Evolutionary conservation across 2,113 vertebrate species (phyloP).

Genomic region (Alligator sinensis): DNA sequence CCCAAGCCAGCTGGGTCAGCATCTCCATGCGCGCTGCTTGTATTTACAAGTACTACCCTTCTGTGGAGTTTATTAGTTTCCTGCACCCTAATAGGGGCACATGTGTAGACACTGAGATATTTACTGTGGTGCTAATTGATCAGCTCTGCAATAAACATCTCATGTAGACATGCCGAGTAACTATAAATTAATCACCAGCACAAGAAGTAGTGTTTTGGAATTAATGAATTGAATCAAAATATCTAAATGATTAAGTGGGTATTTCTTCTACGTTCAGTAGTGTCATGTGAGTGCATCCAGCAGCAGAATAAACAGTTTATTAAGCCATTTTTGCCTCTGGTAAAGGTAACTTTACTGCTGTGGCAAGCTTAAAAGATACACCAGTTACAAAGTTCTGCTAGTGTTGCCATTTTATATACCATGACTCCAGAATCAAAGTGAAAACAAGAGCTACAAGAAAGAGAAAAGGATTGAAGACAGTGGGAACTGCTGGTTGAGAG

Average conservation of each 20-base stretch:
- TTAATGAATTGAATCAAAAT: constrained; percentile 9
- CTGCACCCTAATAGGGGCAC: no score
- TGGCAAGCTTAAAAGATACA: constrained; percentile 39
- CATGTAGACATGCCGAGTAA: no score
- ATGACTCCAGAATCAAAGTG: constrained; percentile 2
- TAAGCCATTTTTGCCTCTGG: constrained; percentile 41
- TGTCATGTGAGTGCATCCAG: not conserved
- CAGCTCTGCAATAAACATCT: no score
- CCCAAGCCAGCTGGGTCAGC: no score
- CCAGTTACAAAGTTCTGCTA: constrained; percentile 31
- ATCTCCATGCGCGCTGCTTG: no score
- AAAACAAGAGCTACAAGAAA: not conserved
- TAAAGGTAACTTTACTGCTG: constrained; percentile 38
- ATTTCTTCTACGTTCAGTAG: not conserved
- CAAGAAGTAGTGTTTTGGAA: not conserved
- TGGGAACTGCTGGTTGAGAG: constrained; percentile 30
- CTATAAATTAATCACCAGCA: not conserved
- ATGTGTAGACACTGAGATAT: no score
- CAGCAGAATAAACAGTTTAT: constrained; percentile 34
- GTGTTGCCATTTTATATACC: not conserved
- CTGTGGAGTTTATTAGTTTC: no score
- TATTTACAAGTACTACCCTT: no score
- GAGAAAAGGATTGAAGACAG: not conserved
- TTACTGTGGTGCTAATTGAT: no score
- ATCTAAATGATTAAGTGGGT: not conserved